These are phyloP conservation scores for Machaerirhynchus nigripectus DNA, from an alignment of 2,113 vertebrate species.

Conservation along the genomic window DNA sequence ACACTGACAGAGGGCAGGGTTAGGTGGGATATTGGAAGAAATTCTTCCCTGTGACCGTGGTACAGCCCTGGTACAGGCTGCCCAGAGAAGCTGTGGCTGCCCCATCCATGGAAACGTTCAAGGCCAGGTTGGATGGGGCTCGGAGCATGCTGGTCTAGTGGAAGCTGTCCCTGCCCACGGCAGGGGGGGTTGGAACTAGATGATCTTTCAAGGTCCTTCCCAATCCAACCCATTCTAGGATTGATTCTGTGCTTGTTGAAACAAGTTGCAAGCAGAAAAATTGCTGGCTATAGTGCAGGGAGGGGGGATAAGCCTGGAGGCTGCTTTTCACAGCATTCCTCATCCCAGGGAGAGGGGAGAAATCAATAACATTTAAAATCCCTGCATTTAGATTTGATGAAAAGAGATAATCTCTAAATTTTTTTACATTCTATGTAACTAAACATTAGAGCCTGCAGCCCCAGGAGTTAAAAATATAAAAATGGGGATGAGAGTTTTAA, in stretches of 20 bases:
- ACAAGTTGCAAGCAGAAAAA: neutral
- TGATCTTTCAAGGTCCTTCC: neutral
- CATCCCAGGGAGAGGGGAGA: neutral
- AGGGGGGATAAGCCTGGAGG: neutral
- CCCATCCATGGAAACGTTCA: neutral
- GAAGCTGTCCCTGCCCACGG: neutral
- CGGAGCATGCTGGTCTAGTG: neutral
- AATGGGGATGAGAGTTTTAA: neutral
- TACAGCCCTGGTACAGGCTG: neutral
- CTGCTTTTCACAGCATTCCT: neutral
- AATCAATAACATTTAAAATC: neutral
- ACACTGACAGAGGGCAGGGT: neutral
- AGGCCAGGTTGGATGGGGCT: neutral
- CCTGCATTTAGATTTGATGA: neutral
- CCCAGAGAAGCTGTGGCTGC: neutral
- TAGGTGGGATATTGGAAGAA: neutral
- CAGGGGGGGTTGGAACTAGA: neutral
- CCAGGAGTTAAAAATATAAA: neutral
- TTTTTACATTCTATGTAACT: neutral
- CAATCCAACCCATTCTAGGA: neutral
- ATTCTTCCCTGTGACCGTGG: neutral
- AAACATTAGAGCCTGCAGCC: neutral
- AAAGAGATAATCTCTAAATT: neutral
- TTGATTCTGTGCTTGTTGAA: neutral
- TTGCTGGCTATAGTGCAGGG: accelerated